Percentiles rank a stretch among this genome's conserved stretches.
These are phyloP conservation scores for Formica exsecta DNA, from an alignment of 1,140 invertebrate genomes.

Conservation along the genomic window DNA sequence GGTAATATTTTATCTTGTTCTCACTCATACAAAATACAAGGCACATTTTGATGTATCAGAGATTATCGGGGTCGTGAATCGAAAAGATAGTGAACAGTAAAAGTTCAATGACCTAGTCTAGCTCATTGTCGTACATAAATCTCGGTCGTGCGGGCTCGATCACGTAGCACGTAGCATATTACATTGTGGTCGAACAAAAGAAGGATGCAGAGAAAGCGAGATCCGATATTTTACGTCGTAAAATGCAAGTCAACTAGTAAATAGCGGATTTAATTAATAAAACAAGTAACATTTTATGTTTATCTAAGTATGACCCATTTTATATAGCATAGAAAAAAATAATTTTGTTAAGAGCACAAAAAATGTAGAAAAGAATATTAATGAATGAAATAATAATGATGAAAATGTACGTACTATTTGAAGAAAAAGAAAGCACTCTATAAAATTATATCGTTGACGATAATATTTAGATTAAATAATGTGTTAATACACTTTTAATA, in stretches of 20 bases:
- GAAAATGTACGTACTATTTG: background rate
- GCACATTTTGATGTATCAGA: constrained; percentile 20
- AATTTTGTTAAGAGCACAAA: background rate
- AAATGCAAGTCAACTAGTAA: background rate
- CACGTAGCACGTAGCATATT: constrained; percentile 64
- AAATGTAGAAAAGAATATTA: background rate
- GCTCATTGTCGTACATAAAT: constrained; percentile 78
- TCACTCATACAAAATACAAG: constrained; percentile 6
- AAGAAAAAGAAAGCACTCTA: background rate
- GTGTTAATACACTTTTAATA: background rate
- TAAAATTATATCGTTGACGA: background rate
- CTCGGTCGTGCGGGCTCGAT: constrained; percentile 69
- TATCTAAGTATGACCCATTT: too few relatives aligned
- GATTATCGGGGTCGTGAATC: constrained; percentile 50
- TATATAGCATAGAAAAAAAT: background rate
- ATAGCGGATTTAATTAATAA: background rate
- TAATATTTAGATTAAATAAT: background rate
- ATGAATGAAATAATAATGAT: background rate
- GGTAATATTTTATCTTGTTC: background rate
- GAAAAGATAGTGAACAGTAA: constrained; percentile 43
- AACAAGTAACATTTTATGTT: background rate
- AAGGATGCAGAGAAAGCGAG: background rate
- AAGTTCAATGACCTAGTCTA: constrained; percentile 79
- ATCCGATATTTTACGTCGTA: background rate
- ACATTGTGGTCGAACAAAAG: constrained; percentile 25